These are phyloP conservation scores for Hydrolagus colliei DNA, from an alignment of 2,797 vertebrate species.

Conservation along the genomic window DNA sequence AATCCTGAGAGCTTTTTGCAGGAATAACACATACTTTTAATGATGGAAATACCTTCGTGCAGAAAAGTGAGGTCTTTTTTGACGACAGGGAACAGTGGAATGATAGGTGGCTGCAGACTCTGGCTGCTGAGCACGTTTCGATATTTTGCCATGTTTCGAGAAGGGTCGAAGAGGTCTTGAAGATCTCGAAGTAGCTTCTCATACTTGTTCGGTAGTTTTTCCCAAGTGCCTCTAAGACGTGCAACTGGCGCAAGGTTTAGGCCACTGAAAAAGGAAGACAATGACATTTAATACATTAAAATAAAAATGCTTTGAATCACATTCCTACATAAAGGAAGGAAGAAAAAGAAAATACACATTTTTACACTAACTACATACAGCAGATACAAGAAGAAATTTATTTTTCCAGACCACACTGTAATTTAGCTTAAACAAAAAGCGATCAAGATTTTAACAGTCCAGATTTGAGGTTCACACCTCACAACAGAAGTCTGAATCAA, in stretches of 20 bases:
- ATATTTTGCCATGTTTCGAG: slow-evolving; percentile 96
- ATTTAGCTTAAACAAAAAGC: background rate
- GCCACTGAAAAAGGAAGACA: slow-evolving; percentile 60
- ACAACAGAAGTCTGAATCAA: background rate
- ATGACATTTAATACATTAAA: background rate
- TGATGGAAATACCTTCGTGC: slow-evolving; percentile 76
- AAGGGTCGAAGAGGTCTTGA: slow-evolving; percentile 92
- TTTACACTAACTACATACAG: background rate
- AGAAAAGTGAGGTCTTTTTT: slow-evolving; percentile 98
- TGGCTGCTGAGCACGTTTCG: slow-evolving; percentile 93
- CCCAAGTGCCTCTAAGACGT: slow-evolving; percentile 83
- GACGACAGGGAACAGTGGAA: slow-evolving; percentile 90
- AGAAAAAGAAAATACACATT: slow-evolving; percentile 29
- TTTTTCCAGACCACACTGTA: background rate
- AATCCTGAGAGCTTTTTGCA: background rate
- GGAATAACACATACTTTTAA: slow-evolving; percentile 9
- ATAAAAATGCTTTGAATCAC: background rate
- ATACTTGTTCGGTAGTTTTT: slow-evolving; percentile 91
- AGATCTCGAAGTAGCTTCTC: slow-evolving; percentile 89
- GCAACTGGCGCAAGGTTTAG: slow-evolving; percentile 84
- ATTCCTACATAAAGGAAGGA: slow-evolving; percentile 28
- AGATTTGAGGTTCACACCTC: background rate
- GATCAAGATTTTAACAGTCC: background rate
- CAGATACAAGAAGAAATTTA: background rate
- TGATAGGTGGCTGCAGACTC: slow-evolving; percentile 92